Evolutionary conservation across 2,888 invertebrate genomes (phyloP), one percentile per base, ranked within the genome.

Genomic region (Metacarcinus magister): DNA sequence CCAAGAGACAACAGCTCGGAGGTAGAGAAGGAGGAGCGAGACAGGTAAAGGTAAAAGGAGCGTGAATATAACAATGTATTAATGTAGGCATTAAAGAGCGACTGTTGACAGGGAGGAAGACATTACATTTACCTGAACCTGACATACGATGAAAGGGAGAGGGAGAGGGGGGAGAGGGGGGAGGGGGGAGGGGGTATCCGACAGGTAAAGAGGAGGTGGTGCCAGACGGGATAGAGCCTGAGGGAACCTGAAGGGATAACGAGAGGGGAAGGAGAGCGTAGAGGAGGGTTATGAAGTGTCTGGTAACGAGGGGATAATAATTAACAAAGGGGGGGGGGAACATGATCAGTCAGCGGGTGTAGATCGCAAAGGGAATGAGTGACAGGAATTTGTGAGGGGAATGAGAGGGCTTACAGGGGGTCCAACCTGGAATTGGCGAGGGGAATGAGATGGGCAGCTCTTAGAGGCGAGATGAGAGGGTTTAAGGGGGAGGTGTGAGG

Each of bases 301-400:
- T 10, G 67, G n/a, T 67, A 67, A 67, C 67, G 67, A 67, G 67
- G 67, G 67, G 67, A 67, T 67, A 67, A 67, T 67, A 67, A 67
- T 67, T n/a, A 67, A 67, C 67, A 67, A 67, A 67, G 67, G 67
- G 67, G 67, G 67, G 19, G 23, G n/a, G 67, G n/a, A 67, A 67
- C 67, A 67, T 19, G 19, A 67, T 67, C 67, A 67, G 67, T 67
- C 67, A 67, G n/a, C 67, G 19, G 23, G 67, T 67, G 67, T 67
- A n/a, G 67, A 67, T 67, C 67, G 5, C 23, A 67, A 23, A 67
- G 67, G 67, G 67, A 67, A 67, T 67, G 67, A 67, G 67, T 67
- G 67, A 67, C 67, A 67, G 67, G 67, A 67, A 67, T 67, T 67
- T 67, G 67, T 67, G 67, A 67, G 67, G 67, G 67, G 67, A 67